phyloP scores from a whole-genome alignment of 2,888 invertebrate species.

The Lycaena phlaeas region DNA sequence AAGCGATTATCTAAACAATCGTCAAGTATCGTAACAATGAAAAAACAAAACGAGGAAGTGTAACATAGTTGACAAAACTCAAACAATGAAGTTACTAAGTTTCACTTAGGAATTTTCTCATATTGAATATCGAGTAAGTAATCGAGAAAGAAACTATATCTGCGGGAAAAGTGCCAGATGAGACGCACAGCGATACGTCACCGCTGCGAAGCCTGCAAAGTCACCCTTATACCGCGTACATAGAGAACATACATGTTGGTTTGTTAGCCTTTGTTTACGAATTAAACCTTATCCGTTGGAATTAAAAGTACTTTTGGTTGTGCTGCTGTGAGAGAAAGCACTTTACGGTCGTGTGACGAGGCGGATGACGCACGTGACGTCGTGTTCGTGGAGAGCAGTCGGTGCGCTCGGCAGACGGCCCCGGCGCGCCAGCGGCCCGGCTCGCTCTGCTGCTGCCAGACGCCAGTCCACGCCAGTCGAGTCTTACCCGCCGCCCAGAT shows the following conservation, averaged over 20 bases:
- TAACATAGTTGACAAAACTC: slow-evolving; percentile 12
- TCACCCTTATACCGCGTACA: slow-evolving; percentile 27
- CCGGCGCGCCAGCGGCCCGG: no score
- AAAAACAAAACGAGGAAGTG: slow-evolving; percentile 9
- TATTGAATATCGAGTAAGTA: slow-evolving; percentile 43
- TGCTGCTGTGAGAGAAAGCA: slow-evolving; percentile 56
- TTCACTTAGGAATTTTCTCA: slow-evolving; percentile 35
- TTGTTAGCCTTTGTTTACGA: slow-evolving; percentile 15
- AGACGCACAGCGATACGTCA: slow-evolving; percentile 50
- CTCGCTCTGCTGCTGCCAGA: no score
- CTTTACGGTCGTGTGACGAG: slow-evolving; percentile 57
- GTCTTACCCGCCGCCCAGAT: slow-evolving; percentile 40
- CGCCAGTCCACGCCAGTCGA: slow-evolving; percentile 40
- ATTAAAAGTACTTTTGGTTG: slow-evolving; percentile 37
- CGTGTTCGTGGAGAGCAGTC: slow-evolving; percentile 25
- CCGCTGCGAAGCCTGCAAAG: slow-evolving; percentile 27
- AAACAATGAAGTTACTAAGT: slow-evolving; percentile 27
- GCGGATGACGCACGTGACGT: slow-evolving; percentile 66
- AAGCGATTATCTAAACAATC: slow-evolving; percentile 2
- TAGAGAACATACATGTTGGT: slow-evolving; percentile 29
- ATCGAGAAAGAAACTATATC: slow-evolving; percentile 46
- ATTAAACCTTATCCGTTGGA: slow-evolving; percentile 36
- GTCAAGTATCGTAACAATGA: slow-evolving; percentile 9
- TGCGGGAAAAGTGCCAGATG: slow-evolving; percentile 57
- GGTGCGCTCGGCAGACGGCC: no score